Conservation (phyloP, 2,797 vertebrate genomes). For the Pogoniulus pusillus region DNA sequence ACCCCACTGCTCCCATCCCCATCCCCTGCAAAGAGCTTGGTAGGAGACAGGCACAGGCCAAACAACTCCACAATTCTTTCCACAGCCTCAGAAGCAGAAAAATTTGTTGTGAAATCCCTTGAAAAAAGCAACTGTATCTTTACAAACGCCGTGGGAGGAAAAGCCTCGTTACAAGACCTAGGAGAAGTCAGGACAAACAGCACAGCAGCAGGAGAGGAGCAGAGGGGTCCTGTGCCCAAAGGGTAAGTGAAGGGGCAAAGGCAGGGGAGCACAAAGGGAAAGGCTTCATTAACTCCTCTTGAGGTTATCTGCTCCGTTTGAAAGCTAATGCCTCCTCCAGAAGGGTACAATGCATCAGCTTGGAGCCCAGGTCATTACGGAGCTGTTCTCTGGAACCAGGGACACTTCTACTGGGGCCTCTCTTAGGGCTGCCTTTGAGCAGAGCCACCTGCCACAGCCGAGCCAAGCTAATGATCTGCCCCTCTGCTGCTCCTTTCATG, state of each 20-base stretch:
- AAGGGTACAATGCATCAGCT: background rate
- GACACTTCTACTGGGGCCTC: background rate
- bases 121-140: background rate
- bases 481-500: background rate
- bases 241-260: background rate
- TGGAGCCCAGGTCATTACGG: background rate
- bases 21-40: background rate
- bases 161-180: background rate
- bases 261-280: background rate
- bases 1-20: rapidly evolving
- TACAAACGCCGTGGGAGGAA: background rate
- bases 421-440: background rate
- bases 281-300: background rate
- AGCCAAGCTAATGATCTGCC: background rate
- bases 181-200: background rate
- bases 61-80: background rate
- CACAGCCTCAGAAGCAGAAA: background rate
- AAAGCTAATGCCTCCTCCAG: background rate
- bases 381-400: background rate
- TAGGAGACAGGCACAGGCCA: background rate
- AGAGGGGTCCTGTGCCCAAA: background rate
- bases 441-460: background rate
- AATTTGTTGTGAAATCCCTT: background rate
- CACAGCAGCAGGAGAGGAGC: rapidly evolving
- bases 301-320: background rate